These are phyloP conservation scores for Drosophila kokeensis DNA, from an alignment of 2,888 invertebrate species.

Conservation along the genomic window DNA sequence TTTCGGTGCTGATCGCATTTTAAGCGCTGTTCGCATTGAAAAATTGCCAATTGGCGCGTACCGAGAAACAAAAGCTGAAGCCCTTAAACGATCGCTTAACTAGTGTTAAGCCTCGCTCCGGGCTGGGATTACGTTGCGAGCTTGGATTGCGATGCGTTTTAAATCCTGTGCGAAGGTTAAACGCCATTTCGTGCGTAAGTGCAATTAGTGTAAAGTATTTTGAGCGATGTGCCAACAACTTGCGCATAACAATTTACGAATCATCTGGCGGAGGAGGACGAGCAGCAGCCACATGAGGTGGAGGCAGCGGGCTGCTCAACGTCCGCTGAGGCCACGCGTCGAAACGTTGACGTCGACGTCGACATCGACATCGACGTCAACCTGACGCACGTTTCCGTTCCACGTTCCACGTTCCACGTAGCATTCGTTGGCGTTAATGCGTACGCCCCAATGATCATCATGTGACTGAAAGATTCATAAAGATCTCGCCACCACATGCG, in stretches of 20 bases:
- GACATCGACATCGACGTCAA: slow-evolving; percentile 37
- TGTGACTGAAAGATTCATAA: slow-evolving; percentile 69
- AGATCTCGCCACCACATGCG: slow-evolving; percentile 32
- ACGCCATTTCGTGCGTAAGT: slow-evolving; percentile 75
- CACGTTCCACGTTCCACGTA: slow-evolving; percentile 47
- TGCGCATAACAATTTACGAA: slow-evolving; percentile 48
- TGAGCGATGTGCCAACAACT: slow-evolving; percentile 61
- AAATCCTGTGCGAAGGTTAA: slow-evolving; percentile 73
- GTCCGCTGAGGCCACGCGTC: slow-evolving; percentile 46
- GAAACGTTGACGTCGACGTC: background rate
- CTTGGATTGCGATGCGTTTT: slow-evolving; percentile 42
- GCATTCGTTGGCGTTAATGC: slow-evolving; percentile 48
- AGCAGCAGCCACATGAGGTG: background rate
- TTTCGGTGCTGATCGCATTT: slow-evolving; percentile 64
- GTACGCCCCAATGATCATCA: slow-evolving; percentile 72
- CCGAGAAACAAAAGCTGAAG: slow-evolving; percentile 52
- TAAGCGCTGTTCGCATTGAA: slow-evolving; percentile 71
- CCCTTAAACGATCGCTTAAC: slow-evolving; percentile 79
- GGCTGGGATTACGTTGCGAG: slow-evolving; percentile 21
- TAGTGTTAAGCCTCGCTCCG: slow-evolving; percentile 74
- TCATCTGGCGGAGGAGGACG: background rate
- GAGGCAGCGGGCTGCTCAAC: slow-evolving; percentile 28
- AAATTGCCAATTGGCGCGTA: slow-evolving; percentile 66
- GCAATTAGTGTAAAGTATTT: slow-evolving; percentile 76
- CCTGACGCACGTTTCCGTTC: slow-evolving; percentile 72